Conservation (phyloP, 2,797 vertebrate species). For the Urosaurus nigricauda region DNA sequence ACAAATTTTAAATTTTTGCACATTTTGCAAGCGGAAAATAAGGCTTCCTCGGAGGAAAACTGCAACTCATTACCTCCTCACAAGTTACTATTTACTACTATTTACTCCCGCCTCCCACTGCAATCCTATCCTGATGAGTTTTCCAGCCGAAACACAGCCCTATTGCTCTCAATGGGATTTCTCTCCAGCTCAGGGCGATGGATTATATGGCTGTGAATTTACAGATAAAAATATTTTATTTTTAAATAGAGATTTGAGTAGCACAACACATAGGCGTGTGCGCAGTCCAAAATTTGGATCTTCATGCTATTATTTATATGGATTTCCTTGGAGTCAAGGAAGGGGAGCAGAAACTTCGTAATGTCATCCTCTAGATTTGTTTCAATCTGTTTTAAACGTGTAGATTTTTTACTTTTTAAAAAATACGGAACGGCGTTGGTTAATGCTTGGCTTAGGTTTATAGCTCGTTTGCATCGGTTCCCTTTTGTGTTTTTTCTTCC, state of each 20-base stretch:
- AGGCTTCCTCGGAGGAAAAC: background rate
- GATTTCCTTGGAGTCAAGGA: background rate
- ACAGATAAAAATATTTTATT: background rate
- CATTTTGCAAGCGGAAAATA: background rate
- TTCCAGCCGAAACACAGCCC: background rate
- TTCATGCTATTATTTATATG: background rate
- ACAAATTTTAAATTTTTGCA: background rate
- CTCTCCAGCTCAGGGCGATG: background rate
- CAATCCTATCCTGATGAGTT: background rate
- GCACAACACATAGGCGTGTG: background rate
- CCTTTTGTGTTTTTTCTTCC: background rate
- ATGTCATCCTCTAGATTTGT: background rate
- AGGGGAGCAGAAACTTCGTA: background rate
- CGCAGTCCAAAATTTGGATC: background rate
- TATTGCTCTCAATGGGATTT: background rate
- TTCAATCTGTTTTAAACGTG: background rate
- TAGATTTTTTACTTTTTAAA: background rate
- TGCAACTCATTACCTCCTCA: too few species aligned
- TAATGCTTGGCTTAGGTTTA: background rate
- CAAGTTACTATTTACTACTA: too few species aligned
- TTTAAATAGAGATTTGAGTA: background rate
- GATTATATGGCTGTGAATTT: background rate
- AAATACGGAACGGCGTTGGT: background rate
- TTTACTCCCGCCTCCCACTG: background rate
- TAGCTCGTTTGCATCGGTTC: background rate